Evolutionary conservation across 2,888 invertebrate species (phyloP).

Genomic region (Andricus quercusramuli): DNA sequence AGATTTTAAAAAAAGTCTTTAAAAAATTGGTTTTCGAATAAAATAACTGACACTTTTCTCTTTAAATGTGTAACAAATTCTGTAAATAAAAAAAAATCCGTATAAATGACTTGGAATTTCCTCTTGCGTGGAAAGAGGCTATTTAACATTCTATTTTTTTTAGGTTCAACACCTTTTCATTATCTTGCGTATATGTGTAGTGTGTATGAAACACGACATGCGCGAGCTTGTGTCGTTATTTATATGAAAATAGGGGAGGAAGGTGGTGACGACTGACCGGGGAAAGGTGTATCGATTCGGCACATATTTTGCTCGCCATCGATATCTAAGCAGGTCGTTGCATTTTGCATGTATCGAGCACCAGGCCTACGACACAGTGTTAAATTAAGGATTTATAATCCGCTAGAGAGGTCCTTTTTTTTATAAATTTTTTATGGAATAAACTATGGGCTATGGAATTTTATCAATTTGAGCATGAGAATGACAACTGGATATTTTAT

Average conservation of each 20-base stretch:
- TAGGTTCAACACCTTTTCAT: background rate
- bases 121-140: background rate
- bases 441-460: too few species aligned
- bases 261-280: slow-evolving; percentile 37
- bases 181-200: background rate
- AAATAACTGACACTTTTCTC: too few species aligned
- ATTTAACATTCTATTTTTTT: background rate
- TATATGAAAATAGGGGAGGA: slow-evolving; percentile 38
- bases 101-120: background rate
- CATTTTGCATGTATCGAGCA: slow-evolving; percentile 19
- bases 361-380: background rate
- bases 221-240: slow-evolving; percentile 51
- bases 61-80: too few species aligned
- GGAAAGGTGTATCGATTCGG: slow-evolving; percentile 69
- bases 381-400: slow-evolving; percentile 21
- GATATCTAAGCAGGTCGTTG: slow-evolving; percentile 32
- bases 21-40: too few species aligned
- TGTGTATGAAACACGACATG: background rate
- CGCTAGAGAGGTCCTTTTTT: background rate
- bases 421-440: slow-evolving; percentile 4
- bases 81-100: too few species aligned
- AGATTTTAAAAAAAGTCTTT: too few species aligned
- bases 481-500: too few species aligned
- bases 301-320: slow-evolving; percentile 68
- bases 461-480: too few species aligned